Percentiles rank a stretch among this genome's conserved stretches.
Evolutionary conservation across 1,140 invertebrate species (phyloP).

Genomic region (Aphis craccivora): DNA sequence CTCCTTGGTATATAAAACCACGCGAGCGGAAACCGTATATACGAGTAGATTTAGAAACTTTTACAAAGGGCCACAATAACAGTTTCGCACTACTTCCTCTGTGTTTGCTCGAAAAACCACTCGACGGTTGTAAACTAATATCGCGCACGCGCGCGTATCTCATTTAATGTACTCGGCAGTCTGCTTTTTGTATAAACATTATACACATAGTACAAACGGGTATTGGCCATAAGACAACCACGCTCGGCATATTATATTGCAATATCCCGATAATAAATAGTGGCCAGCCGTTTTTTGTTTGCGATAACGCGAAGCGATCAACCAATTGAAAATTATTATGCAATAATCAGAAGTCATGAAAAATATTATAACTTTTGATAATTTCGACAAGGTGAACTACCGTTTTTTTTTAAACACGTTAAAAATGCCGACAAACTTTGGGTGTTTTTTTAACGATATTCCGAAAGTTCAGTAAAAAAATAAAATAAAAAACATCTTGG

Average conservation of each 20-base stretch:
- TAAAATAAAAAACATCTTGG: not conserved
- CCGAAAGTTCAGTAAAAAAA: not conserved
- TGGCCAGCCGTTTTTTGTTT: not conserved
- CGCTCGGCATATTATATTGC: not conserved
- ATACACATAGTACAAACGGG: not conserved
- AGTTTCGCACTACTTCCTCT: slow-evolving; percentile 26
- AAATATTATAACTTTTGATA: not conserved
- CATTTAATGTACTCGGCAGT: not conserved
- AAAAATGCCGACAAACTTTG: not conserved
- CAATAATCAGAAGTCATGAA: not conserved
- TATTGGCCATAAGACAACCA: not conserved
- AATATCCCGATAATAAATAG: not conserved
- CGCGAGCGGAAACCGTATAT: slow-evolving; percentile 31
- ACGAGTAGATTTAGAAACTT: slow-evolving; percentile 33
- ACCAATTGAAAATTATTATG: not conserved
- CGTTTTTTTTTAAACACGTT: not conserved
- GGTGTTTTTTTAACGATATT: not conserved
- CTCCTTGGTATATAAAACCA: not conserved
- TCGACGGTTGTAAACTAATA: slow-evolving; percentile 26
- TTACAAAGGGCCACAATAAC: slow-evolving; percentile 16
- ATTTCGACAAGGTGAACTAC: not conserved
- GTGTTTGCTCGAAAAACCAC: not conserved
- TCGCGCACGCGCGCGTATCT: not conserved
- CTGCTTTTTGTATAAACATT: not conserved
- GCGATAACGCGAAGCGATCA: not conserved